These are phyloP conservation scores for Prenolepis imparis DNA, from an alignment of 2,888 invertebrate genomes.

Conservation along the genomic window DNA sequence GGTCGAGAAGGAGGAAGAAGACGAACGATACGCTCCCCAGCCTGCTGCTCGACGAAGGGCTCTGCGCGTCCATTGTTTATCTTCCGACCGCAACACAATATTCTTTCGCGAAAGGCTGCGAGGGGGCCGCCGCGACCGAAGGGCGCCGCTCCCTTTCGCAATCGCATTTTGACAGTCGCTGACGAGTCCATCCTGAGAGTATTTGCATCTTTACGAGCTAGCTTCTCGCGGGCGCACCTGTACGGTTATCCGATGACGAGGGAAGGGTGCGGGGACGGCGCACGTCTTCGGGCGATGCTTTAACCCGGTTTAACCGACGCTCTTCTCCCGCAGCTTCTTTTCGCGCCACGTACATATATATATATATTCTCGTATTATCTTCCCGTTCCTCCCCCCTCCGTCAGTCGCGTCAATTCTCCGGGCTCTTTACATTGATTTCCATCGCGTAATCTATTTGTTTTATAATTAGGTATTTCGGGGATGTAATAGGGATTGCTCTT, in stretches of 20 bases:
- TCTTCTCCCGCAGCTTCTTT: slow-evolving; percentile 28
- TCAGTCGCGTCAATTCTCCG: slow-evolving; percentile 17
- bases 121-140: slow-evolving; percentile 57
- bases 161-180: slow-evolving; percentile 83
- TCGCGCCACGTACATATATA: background rate
- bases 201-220: slow-evolving; percentile 85
- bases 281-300: slow-evolving; percentile 73
- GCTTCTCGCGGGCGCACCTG: slow-evolving; percentile 75
- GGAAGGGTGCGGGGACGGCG: slow-evolving; percentile 32
- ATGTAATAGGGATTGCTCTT: slow-evolving; percentile 2
- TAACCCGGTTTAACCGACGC: slow-evolving; percentile 65
- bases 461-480: slow-evolving; percentile 34
- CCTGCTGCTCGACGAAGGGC: slow-evolving; percentile 61
- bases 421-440: slow-evolving; percentile 31
- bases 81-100: slow-evolving; percentile 80
- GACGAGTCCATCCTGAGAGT: slow-evolving; percentile 82
- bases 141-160: slow-evolving; percentile 74
- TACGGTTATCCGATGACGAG: slow-evolving; percentile 54
- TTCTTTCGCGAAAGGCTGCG: slow-evolving; percentile 69
- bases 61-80: slow-evolving; percentile 77
- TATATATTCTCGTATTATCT: slow-evolving; percentile 6
- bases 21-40: slow-evolving; percentile 43
- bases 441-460: slow-evolving; percentile 32
- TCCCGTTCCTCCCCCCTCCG: no score
- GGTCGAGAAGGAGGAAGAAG: slow-evolving; percentile 31